Percentiles rank a stretch among this genome's conserved stretches.
These are phyloP conservation scores for Eutolmus rufibarbis DNA, from an alignment of 2,888 invertebrate species.

Conservation along the genomic window DNA sequence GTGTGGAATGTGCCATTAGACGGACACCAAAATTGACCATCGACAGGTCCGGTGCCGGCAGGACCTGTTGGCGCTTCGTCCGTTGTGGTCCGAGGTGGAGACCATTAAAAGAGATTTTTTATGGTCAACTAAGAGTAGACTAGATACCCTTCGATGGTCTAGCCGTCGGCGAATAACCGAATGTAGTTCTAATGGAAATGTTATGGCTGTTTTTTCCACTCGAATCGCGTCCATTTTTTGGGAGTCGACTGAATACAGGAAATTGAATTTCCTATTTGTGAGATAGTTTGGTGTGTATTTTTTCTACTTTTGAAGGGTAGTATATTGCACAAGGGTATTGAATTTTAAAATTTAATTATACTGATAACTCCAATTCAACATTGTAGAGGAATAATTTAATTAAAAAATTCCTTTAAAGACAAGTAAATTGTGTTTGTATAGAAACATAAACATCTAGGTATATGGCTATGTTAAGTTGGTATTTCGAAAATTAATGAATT, in stretches of 20 bases:
- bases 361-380: too few relatives aligned
- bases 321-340: not conserved
- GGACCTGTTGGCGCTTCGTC: not conserved
- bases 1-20: not conserved
- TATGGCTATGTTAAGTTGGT: too few relatives aligned
- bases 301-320: not conserved
- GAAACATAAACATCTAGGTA: too few relatives aligned
- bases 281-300: not conserved
- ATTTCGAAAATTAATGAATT: too few relatives aligned
- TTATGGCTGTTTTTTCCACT: not conserved
- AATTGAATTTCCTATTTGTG: not conserved
- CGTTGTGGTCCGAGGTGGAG: not conserved
- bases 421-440: too few relatives aligned
- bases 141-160: not conserved
- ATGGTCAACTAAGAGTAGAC: not conserved
- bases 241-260: not conserved
- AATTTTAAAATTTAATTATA: not conserved
- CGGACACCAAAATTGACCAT: not conserved
- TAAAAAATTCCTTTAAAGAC: too few relatives aligned
- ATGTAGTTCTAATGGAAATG: not conserved
- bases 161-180: not conserved
- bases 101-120: not conserved
- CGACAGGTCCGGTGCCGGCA: not conserved
- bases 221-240: not conserved
- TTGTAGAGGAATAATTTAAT: too few relatives aligned